Base-by-base conservation (phyloP, 2,113 vertebrate genomes). In the Neolamprologus longior region DNA sequence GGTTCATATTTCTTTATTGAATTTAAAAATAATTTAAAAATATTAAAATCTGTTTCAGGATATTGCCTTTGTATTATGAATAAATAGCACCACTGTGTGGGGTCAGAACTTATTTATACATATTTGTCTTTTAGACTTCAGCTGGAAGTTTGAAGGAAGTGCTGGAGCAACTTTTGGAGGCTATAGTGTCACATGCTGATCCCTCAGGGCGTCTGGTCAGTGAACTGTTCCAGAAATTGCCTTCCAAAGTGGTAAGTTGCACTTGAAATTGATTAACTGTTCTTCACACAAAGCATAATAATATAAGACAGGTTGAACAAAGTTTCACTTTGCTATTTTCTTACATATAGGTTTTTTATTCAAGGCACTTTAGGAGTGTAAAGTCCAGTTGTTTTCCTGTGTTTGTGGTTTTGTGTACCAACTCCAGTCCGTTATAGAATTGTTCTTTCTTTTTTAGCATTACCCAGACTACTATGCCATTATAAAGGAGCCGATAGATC, bases 391-490 rank as follows among this genome's bases (percentile, higher is more conserved):
- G 7, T 40, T 63, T 58, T 33, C 8, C 4, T 15, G 5, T 47
- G 10, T 7, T 52, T 80, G 14, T 68, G 10, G 7, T 52, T 71
- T 45, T 79, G 7, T 66, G 24, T 13, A 50, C 6, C 52, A 26
- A 42, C 35, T 54, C 35, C 7, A 17, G 21, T 37, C 4, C 3
- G 4, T 14, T 80, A 11, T 13, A 37, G 5, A 19, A 9, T 24
- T 54, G 47, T 84, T 80, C 6, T 79, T 35, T 91, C 54, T 95
- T 93, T 97, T 95, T 54, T 88, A 99, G 99, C 98, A 99, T 97
- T 99, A 99, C 95, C 99, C 99, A 94, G 98, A 99, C 96, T 99
- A 99, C 97, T 99, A 99, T 96, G 99, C 98, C 93, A 97, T 99
- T 95, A 99, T 99, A 95, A 99, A 99, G 94, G 99, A 99, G 79